These are phyloP conservation scores for Helobdella robusta DNA, from an alignment of 2,888 invertebrate species.

Conservation along the genomic window DNA sequence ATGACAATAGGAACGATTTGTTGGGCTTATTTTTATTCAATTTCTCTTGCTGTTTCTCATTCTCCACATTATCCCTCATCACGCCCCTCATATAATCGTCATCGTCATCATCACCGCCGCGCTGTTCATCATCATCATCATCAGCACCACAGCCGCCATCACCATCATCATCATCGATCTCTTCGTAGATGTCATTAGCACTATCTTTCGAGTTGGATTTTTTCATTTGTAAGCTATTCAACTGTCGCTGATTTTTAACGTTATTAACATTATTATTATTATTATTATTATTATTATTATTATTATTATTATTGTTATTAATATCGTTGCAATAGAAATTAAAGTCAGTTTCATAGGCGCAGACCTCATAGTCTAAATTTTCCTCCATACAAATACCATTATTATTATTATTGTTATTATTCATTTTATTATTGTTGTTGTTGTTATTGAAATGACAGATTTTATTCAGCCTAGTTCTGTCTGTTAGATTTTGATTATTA, in stretches of 20 bases:
- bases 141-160: conserved; percentile 7
- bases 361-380: not conserved
- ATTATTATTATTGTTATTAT: not conserved
- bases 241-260: not conserved
- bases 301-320: not conserved
- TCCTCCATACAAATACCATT: not conserved
- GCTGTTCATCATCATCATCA: conserved; percentile 11
- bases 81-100: not conserved
- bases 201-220: not conserved
- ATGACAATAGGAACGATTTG: no score
- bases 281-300: not conserved
- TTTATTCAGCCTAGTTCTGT: no score
- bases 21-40: no score
- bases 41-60: no score
- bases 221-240: no score
- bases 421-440: no score
- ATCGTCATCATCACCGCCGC: not conserved
- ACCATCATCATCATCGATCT: conserved; percentile 9
- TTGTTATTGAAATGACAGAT: no score
- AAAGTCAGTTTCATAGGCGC: not conserved
- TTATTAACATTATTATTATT: not conserved
- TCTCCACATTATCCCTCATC: no score
- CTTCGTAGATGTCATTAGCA: conserved; percentile 1
- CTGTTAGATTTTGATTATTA: no score
- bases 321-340: not conserved